phyloP scores from a whole-genome alignment of 2,113 vertebrate genomes.

The Ia io region DNA sequence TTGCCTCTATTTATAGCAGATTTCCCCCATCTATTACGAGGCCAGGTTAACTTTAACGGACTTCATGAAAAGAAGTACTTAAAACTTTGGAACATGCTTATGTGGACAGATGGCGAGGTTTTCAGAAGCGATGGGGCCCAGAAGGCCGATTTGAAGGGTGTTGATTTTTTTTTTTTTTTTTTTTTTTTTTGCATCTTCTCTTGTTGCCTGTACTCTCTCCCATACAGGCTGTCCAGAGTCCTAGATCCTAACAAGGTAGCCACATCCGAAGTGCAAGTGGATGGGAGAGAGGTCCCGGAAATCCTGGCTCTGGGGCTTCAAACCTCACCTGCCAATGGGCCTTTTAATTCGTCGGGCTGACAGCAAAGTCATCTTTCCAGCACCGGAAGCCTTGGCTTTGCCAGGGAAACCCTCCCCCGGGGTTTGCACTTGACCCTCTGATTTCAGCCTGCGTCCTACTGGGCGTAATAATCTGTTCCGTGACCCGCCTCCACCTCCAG shows the following conservation, averaged over 20 bases:
- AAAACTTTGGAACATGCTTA: slow-evolving; percentile 76
- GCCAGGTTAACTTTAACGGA: slow-evolving; percentile 81
- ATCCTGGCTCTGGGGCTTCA: not conserved
- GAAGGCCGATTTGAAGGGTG: slow-evolving; percentile 69
- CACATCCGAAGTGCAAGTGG: accelerated
- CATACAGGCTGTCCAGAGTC: not conserved
- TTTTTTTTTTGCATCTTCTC: not conserved
- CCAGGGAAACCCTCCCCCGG: not conserved
- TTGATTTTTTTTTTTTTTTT: slow-evolving; percentile 43
- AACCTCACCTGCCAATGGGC: not conserved
- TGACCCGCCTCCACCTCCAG: not conserved
- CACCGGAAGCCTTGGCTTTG: not conserved
- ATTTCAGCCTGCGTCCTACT: not conserved
- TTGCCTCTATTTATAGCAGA: slow-evolving; percentile 85
- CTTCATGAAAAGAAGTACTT: slow-evolving; percentile 81
- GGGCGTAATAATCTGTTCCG: not conserved
- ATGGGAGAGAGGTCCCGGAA: not conserved
- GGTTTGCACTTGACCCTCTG: accelerated
- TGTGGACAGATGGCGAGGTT: slow-evolving; percentile 64
- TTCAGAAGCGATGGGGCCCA: slow-evolving; percentile 20
- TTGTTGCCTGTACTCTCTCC: not conserved
- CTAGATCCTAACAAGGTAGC: not conserved
- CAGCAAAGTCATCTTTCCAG: not conserved
- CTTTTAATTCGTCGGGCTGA: not conserved
- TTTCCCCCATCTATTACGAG: slow-evolving; percentile 78